Base-by-base conservation (phyloP, 2,113 vertebrate species). In the Glaucidium brasilianum region DNA sequence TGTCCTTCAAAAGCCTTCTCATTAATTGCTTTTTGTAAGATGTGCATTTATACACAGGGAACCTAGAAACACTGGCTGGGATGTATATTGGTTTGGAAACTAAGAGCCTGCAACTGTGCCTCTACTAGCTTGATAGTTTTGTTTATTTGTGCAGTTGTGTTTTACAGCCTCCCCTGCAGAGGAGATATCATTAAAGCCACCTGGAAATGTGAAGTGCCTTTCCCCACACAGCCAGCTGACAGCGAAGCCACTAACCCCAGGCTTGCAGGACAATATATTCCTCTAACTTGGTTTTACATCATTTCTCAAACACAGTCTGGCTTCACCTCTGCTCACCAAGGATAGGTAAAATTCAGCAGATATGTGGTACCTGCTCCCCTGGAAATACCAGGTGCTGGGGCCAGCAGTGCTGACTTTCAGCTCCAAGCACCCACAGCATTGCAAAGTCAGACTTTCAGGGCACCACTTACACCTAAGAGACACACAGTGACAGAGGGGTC, bases 151-250 rank as follows among this genome's bases (percentile, higher is more conserved):
- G 41, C 73, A 63, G 72, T 88, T 39, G 13, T 58, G 80, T 92
- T 97, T 95, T 82, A 87, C 62, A 63, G 10, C 17, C 66, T 81
- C 11, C 23, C 11, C 62, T 91, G 39, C 77, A 90, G 30, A 93
- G 66, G 43, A 56, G 32, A 12, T 29, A 58, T 72, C 74, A 95
- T 86, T 92, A 95, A 88, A 98, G 77, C 81, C 91, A 95, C 90
- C 71, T 92, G 85, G 78, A 96, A 80, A 68, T 3, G 15, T 5
- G 10, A 75, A 94, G 72, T 50, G 56, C 71, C 64, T 94, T 86
- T 58, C 15, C 41, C 71, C 91, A 92, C 90, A 69, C 89, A 85
- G 83, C 45, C 76, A 49, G 58, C 64, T 58, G 53, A 67, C 66
- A 89, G 72, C 56, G 34, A 94, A 95, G 76, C 77, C 89, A 74